A percentile compares a stretch with the other conserved stretches of the same genome.
These are phyloP conservation scores for Liasis olivaceus DNA, from an alignment of 2,797 vertebrate species.

Conservation along the genomic window DNA sequence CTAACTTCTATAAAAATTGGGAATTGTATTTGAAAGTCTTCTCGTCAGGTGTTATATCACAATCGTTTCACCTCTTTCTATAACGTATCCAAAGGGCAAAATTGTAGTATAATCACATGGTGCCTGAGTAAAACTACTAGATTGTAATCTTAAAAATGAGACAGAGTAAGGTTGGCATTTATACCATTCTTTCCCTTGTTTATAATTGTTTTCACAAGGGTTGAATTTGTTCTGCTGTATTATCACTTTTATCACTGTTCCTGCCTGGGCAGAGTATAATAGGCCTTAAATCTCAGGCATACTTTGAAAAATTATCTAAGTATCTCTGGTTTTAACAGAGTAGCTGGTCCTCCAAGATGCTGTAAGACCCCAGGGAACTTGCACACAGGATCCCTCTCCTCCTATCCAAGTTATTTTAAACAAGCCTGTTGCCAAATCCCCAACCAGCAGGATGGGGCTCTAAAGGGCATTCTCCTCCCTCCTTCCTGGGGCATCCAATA, in stretches of 20 bases:
- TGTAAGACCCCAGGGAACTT: background rate
- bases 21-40: conserved; percentile 54
- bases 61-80: conserved; percentile 61
- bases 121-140: conserved; percentile 45
- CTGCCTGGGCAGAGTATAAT: conserved; percentile 26
- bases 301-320: conserved; percentile 32
- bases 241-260: conserved; percentile 48
- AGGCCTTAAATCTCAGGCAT: conserved; percentile 32
- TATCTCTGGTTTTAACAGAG: background rate
- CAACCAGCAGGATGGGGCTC: background rate
- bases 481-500: background rate
- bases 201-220: conserved; percentile 49
- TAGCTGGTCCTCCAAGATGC: background rate
- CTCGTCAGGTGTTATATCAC: conserved; percentile 55
- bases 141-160: conserved; percentile 55
- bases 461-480: background rate
- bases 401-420: background rate
- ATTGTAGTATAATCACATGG: conserved; percentile 51
- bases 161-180: conserved; percentile 57
- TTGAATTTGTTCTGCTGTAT: conserved; percentile 52
- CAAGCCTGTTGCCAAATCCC: background rate
- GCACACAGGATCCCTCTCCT: background rate
- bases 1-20: conserved; percentile 23
- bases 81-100: conserved; percentile 53
- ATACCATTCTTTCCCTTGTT: conserved; percentile 31